These are phyloP conservation scores for Melitaea cinxia DNA, from an alignment of 1,140 invertebrate genomes.

Conservation along the genomic window DNA sequence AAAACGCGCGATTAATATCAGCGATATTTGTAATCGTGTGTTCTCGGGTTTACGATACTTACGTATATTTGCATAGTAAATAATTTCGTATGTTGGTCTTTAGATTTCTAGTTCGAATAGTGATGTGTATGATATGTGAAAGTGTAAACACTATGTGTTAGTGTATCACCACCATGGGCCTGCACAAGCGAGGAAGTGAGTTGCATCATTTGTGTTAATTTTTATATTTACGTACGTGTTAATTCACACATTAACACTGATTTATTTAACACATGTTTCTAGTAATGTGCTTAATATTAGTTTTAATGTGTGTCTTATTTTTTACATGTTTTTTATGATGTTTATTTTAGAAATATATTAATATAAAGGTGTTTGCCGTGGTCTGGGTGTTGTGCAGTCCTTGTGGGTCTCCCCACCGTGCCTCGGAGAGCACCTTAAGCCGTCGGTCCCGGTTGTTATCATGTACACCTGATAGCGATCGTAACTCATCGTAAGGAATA, in stretches of 20 bases:
- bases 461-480: too few species aligned
- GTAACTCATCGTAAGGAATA: too few species aligned
- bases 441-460: too few species aligned
- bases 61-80: neutral
- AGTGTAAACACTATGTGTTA: slow-evolving; percentile 42
- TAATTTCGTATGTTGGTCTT: slow-evolving; percentile 29
- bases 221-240: neutral
- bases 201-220: slow-evolving; percentile 1
- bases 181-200: slow-evolving; percentile 66
- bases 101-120: slow-evolving; percentile 39
- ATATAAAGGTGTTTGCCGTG: too few species aligned
- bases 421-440: too few species aligned
- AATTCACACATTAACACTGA: neutral
- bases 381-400: too few species aligned
- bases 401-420: too few species aligned
- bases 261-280: neutral
- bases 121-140: slow-evolving; percentile 57
- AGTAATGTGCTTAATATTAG: neutral
- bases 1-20: too few species aligned
- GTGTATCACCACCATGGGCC: slow-evolving; percentile 60
- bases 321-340: neutral
- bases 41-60: neutral
- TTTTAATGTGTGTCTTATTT: neutral
- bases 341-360: too few species aligned
- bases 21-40: too few species aligned